Conservation (phyloP, 2,888 invertebrate genomes). For the Chromoteleia sp. region DNA sequence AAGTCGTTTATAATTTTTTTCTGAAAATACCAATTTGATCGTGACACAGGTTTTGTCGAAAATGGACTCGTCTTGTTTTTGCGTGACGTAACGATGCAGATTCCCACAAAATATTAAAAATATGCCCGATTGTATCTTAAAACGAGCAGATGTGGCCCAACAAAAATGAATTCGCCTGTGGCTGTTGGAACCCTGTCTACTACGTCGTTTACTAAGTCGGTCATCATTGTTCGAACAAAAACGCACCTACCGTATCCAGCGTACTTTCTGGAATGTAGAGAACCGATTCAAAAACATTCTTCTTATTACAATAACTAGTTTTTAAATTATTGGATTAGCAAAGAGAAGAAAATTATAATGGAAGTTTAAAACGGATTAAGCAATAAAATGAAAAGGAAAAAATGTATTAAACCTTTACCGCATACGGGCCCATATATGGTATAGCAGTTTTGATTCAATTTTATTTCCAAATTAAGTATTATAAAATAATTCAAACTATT, state of each 20-base stretch:
- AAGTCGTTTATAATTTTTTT: not conserved
- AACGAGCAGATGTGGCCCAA: conserved; percentile 8
- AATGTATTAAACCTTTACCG: too few species aligned
- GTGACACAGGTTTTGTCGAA: not conserved
- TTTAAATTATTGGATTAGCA: too few species aligned
- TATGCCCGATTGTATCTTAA: conserved; percentile 19
- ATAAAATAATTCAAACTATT: too few species aligned
- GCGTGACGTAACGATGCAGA: not conserved
- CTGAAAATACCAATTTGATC: not conserved
- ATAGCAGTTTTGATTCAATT: too few species aligned
- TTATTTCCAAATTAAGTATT: too few species aligned
- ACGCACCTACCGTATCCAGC: not conserved
- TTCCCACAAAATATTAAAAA: conserved; percentile 17
- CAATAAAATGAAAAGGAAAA: too few species aligned
- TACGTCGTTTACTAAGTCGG: conserved; percentile 25
- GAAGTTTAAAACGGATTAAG: too few species aligned
- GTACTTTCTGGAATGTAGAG: conserved; percentile 12
- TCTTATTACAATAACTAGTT: not conserved
- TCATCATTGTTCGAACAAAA: conserved; percentile 27
- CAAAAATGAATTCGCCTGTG: conserved; percentile 28
- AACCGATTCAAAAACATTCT: conserved; percentile 10
- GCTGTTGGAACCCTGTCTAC: conserved; percentile 6
- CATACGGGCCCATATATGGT: too few species aligned
- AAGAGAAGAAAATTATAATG: too few species aligned
- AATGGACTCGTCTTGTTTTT: conserved; percentile 1